Evolutionary conservation across 30 jellyfish, hydroid and myxozoan genomes (phyloP).

Genomic region (Turritopsis rubra): DNA sequence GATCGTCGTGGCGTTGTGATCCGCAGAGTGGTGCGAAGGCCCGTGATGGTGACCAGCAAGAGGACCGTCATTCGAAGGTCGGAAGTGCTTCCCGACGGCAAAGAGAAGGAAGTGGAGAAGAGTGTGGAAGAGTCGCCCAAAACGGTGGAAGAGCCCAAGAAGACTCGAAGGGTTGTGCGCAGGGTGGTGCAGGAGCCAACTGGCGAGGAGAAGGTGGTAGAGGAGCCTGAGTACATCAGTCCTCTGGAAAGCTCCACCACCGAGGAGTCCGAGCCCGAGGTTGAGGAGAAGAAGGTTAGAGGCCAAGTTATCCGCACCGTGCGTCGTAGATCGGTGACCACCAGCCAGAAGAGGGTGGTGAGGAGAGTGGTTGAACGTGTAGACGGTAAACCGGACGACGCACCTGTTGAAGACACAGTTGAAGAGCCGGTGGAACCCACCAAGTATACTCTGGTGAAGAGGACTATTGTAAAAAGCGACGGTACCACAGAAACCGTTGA

Average conservation of each 20-base stretch:
- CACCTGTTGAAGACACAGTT: constrained; percentile 63
- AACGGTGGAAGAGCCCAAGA: constrained; percentile 32
- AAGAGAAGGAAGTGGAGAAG: constrained; percentile 39
- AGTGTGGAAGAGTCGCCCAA: constrained; percentile 34
- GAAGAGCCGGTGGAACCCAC: constrained; percentile 60
- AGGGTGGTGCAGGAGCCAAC: constrained; percentile 39
- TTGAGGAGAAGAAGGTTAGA: constrained; percentile 26
- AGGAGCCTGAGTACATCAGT: constrained; percentile 59
- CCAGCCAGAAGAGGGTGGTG: constrained; percentile 58
- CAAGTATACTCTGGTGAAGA: constrained; percentile 41
- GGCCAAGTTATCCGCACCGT: constrained; percentile 55
- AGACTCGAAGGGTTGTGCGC: constrained; percentile 44
- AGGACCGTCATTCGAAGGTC: constrained; percentile 20
- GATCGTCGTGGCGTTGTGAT: constrained; percentile 44
- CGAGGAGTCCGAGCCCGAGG: constrained; percentile 58
- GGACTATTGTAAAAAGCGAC: constrained; percentile 37
- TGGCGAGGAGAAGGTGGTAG: constrained; percentile 53
- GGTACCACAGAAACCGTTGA: constrained; percentile 38
- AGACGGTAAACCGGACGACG: constrained; percentile 29
- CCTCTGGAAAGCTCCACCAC: constrained; percentile 55
- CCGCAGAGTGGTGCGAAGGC: constrained; percentile 35
- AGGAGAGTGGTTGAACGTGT: constrained; percentile 40
- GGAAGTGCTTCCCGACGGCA: constrained; percentile 53
- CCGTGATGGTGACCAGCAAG: constrained; percentile 43
- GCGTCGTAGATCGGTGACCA: constrained; percentile 51